Base-by-base conservation (phyloP, 2,888 invertebrate genomes). In the Drosophila paramelanica region DNA sequence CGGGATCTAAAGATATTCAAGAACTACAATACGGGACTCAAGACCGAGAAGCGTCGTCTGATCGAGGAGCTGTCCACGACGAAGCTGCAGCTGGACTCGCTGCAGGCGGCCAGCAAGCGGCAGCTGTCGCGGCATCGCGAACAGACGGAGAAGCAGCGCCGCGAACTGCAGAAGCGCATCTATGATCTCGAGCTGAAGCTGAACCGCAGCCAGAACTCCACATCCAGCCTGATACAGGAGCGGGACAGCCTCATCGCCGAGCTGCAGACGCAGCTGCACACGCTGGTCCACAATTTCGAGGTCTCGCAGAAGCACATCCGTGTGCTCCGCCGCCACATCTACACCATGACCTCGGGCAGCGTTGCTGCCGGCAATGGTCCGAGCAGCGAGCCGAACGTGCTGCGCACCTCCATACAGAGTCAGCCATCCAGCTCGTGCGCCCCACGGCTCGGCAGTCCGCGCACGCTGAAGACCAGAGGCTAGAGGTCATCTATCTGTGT, bases 221-320 rank as follows among this genome's bases (percentile, higher is more conserved):
- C 92, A 4, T 79, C 87, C 1, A 81, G 88, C 31, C 69, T 91
- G 5, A 87, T 92, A 10, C 88, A 91, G 55, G 92, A 92, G 53
- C 90, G 92, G 0, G 92, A 92, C 58, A 91, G 89, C 25, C 77
- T 91, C 1, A 92, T 92, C 43, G 88, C 89, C 36, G 91, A 92
- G 57, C 75, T 92, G 61, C 91, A 92, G 69, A 84, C 84, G 3
- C 92, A 92, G 60, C 74, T 92, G 3, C 90, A 91, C 41, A 89
- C 89, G 7, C 69, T 92, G 11, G 91, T 91, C 7, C 89, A 90
- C 58, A 92, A 91, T 52, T 92, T 92, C 43, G 92, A 92, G 65
- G 90, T 91, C 5, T 92, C 92, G 2, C 92, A 92, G 79, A 91
- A 90, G 55, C 92, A 92, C 62, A 92, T 92, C 39, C 89, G 91